These are phyloP conservation scores for Mesoclemmys tuberculata DNA, from an alignment of 2,113 vertebrate genomes.

Conservation along the genomic window DNA sequence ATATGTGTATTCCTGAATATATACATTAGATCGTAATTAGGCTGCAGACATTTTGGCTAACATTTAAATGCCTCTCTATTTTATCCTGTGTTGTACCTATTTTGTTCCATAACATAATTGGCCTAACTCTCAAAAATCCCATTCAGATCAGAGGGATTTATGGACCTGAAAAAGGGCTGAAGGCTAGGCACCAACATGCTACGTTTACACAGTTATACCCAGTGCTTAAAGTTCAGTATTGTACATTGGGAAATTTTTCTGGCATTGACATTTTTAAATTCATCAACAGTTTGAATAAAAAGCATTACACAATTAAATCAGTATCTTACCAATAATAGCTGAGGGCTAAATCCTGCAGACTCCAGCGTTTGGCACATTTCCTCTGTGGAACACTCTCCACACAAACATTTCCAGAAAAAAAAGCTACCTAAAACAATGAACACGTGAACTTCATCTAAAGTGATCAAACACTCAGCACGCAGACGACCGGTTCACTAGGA, in stretches of 20 bases:
- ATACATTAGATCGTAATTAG: background rate
- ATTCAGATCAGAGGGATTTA: background rate
- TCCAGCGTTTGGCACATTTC: slow-evolving; percentile 86
- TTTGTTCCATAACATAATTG: background rate
- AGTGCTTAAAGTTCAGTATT: background rate
- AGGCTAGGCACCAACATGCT: background rate
- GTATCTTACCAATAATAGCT: slow-evolving; percentile 89
- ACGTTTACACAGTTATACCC: background rate
- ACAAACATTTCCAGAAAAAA: slow-evolving; percentile 94
- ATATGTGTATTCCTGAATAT: background rate
- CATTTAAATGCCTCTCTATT: background rate
- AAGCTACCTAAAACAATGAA: slow-evolving; percentile 86
- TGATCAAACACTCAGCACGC: background rate
- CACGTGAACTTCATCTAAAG: background rate
- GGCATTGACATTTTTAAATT: background rate
- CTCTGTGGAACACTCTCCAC: slow-evolving; percentile 85
- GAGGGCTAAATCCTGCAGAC: slow-evolving; percentile 89
- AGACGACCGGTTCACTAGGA: background rate
- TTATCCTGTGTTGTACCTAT: background rate
- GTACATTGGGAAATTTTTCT: background rate
- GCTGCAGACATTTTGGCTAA: background rate
- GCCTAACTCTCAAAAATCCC: background rate
- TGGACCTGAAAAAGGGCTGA: background rate
- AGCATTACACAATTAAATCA: background rate
- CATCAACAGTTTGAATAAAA: background rate